A percentile compares a stretch with the other conserved stretches of the same genome.
Conservation (phyloP, 2,888 invertebrate genomes). For the Agrenia bidenticulata region DNA sequence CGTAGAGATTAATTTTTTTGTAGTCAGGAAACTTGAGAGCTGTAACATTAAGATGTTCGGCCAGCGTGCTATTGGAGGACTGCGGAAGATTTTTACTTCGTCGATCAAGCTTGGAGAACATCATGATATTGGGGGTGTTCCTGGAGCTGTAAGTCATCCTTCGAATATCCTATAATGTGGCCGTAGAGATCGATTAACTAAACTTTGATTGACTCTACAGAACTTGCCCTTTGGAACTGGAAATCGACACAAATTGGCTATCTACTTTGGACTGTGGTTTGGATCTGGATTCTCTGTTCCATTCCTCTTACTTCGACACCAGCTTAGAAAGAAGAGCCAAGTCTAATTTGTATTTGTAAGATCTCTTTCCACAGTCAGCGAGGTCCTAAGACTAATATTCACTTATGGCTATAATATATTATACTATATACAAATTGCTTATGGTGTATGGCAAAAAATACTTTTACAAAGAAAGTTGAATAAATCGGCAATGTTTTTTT, state of each 20-base stretch:
- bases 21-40: too few relatives aligned
- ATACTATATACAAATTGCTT: too few relatives aligned
- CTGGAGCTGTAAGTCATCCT: constrained; percentile 41
- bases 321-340: constrained; percentile 67
- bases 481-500: too few relatives aligned
- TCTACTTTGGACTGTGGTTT: constrained; percentile 70
- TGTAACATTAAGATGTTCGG: too few relatives aligned
- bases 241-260: constrained; percentile 73
- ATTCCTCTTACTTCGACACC: constrained; percentile 76
- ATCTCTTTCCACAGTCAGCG: too few relatives aligned
- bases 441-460: too few relatives aligned
- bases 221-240: constrained; percentile 75
- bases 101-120: constrained; percentile 36
- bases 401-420: too few relatives aligned
- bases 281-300: constrained; percentile 76
- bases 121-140: constrained; percentile 48
- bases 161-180: neutral
- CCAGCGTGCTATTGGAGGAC: neutral
- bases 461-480: too few relatives aligned
- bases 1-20: too few relatives aligned
- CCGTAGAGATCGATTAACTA: too few relatives aligned
- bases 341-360: too few relatives aligned
- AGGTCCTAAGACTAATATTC: too few relatives aligned
- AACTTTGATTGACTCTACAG: constrained; percentile 61
- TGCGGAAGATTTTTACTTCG: constrained; percentile 22